Evolutionary conservation across 2,113 vertebrate species (phyloP).

Genomic region (Ophiodon elongatus): DNA sequence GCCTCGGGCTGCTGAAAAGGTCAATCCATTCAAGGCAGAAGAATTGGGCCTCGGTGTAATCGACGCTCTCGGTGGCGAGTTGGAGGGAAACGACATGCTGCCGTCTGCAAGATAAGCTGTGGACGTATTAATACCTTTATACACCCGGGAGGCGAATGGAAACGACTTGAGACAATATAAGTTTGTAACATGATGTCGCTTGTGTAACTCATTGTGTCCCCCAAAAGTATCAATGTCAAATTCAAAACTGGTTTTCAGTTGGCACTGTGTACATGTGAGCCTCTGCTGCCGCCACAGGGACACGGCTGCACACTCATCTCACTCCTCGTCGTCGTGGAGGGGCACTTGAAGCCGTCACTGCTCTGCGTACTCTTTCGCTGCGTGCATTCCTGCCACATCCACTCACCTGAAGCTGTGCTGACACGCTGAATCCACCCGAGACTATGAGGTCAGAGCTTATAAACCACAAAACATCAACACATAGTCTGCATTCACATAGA

Average conservation of each 20-base stretch:
- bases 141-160: constrained; percentile 10
- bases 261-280: background rate
- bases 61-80: background rate
- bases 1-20: constrained; percentile 63
- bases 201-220: no score
- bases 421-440: no score
- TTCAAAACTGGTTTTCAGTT: background rate
- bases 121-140: background rate
- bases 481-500: no score
- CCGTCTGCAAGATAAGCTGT: constrained; percentile 32
- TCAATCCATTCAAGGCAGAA: constrained; percentile 40
- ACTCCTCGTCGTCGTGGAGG: no score
- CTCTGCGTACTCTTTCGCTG: no score
- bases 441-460: no score
- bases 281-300: no score
- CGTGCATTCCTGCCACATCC: no score
- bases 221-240: background rate
- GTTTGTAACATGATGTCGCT: background rate
- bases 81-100: constrained; percentile 30
- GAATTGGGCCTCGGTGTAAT: constrained; percentile 34
- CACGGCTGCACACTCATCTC: no score
- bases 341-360: no score
- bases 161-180: background rate
- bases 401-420: no score
- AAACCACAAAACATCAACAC: no score